phyloP scores from a whole-genome alignment of 2,888 invertebrate species.

The Platynereis dumerilii region DNA sequence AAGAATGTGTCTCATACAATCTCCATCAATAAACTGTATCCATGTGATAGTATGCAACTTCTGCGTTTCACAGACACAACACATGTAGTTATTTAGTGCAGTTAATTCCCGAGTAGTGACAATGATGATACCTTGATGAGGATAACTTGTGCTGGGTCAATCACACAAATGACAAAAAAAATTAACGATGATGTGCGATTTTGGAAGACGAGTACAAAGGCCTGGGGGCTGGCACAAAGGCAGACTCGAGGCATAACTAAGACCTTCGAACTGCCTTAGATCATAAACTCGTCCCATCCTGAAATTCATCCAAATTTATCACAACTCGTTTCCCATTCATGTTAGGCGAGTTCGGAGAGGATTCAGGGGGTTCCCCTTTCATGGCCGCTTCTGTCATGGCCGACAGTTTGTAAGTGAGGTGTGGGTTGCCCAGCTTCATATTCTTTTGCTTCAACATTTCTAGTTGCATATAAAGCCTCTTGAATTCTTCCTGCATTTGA shows the following conservation, averaged over 20 bases:
- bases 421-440: conserved; percentile 76
- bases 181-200: too few relatives aligned
- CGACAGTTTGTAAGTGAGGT: conserved; percentile 76
- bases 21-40: too few relatives aligned
- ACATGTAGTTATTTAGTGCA: too few relatives aligned
- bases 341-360: conserved; percentile 52
- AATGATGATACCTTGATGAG: too few relatives aligned
- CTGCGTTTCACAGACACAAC: too few relatives aligned
- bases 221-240: not conserved
- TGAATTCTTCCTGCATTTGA: conserved; percentile 77
- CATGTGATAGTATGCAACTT: too few relatives aligned
- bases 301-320: conserved; percentile 57
- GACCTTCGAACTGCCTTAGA: not conserved
- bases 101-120: too few relatives aligned
- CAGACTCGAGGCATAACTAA: not conserved
- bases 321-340: conserved; percentile 58
- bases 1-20: too few relatives aligned
- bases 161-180: too few relatives aligned
- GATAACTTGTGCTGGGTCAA: too few relatives aligned
- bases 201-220: too few relatives aligned
- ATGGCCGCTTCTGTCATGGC: conserved; percentile 83
- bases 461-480: conserved; percentile 79
- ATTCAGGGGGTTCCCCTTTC: conserved; percentile 49
- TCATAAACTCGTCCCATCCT: conserved; percentile 55
- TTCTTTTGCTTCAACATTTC: conserved; percentile 81